Conservation (phyloP, 2,888 invertebrate genomes). For the Ditula angustiorana region DNA sequence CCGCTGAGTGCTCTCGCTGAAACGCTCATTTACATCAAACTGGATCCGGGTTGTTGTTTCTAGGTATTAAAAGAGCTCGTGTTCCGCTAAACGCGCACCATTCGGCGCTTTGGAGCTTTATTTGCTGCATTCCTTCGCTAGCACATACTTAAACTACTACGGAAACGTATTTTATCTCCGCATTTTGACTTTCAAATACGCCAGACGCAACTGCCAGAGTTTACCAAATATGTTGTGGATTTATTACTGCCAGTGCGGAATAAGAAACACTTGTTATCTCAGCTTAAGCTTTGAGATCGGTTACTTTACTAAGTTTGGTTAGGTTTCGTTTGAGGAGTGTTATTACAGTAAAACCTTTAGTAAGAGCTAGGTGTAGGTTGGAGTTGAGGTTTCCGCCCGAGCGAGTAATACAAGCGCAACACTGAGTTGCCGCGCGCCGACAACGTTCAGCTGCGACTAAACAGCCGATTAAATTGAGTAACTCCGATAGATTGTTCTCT, state of each 20-base stretch:
- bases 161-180: background rate
- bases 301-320: too few relatives aligned
- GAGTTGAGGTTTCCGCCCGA: too few relatives aligned
- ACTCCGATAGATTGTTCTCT: background rate
- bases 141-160: background rate
- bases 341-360: too few relatives aligned
- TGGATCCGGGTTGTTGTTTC: constrained; percentile 1
- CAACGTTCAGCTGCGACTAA: background rate
- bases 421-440: background rate
- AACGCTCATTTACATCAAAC: constrained; percentile 18
- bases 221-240: background rate
- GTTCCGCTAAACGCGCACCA: background rate
- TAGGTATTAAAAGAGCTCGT: background rate
- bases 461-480: constrained; percentile 1
- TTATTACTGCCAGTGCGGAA: background rate
- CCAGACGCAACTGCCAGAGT: background rate
- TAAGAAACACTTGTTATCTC: background rate
- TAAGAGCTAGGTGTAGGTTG: too few relatives aligned
- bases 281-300: background rate
- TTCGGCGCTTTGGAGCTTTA: too few relatives aligned
- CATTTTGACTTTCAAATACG: background rate
- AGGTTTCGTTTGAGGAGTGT: too few relatives aligned
- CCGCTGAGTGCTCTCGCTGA: constrained; percentile 15
- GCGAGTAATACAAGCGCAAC: too few relatives aligned
- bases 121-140: background rate